Evolutionary conservation across 2,797 vertebrate genomes (phyloP).

Genomic region (Lophius americanus): DNA sequence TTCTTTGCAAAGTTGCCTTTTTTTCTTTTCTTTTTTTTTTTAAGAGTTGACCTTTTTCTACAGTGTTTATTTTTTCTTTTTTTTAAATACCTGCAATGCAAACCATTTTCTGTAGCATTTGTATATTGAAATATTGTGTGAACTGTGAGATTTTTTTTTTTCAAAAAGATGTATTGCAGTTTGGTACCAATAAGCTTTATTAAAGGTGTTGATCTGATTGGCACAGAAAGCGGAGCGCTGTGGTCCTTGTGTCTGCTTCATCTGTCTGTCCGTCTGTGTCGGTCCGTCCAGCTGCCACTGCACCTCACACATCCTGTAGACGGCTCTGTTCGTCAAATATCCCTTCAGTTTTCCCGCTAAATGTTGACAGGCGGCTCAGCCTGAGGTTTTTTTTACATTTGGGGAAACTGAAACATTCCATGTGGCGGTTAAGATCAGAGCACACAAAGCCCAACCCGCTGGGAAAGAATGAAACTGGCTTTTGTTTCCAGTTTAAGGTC

Average conservation of each 20-base stretch:
- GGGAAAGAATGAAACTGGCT: slow-evolving; percentile 2
- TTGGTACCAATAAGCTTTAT: slow-evolving; percentile 95
- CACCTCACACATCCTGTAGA: slow-evolving; percentile 83
- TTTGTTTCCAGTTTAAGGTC: slow-evolving; percentile 12
- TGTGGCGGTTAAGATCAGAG: slow-evolving; percentile 12
- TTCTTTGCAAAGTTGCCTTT: slow-evolving; percentile 70
- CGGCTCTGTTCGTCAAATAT: slow-evolving; percentile 94
- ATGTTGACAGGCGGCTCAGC: slow-evolving; percentile 12
- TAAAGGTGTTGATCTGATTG: slow-evolving; percentile 97
- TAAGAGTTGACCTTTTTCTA: slow-evolving; percentile 71
- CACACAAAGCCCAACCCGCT: slow-evolving; percentile 34
- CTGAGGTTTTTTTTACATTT: slow-evolving; percentile 11
- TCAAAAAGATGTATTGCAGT: slow-evolving; percentile 93
- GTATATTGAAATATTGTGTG: slow-evolving; percentile 88
- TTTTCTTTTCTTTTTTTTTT: slow-evolving; percentile 49
- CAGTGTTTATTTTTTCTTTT: slow-evolving; percentile 63
- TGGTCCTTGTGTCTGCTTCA: slow-evolving; percentile 99
- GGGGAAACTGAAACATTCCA: slow-evolving; percentile 14
- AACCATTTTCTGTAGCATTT: slow-evolving; percentile 84
- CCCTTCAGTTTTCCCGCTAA: slow-evolving; percentile 75
- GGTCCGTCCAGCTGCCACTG: slow-evolving; percentile 87
- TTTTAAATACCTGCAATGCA: slow-evolving; percentile 80
- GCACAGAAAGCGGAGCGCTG: slow-evolving; percentile 86
- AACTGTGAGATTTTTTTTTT: slow-evolving; percentile 86
- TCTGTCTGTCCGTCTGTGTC: slow-evolving; percentile 80